Base-by-base conservation (phyloP, 2,888 invertebrate genomes). In the Trissolcus japonicus region DNA sequence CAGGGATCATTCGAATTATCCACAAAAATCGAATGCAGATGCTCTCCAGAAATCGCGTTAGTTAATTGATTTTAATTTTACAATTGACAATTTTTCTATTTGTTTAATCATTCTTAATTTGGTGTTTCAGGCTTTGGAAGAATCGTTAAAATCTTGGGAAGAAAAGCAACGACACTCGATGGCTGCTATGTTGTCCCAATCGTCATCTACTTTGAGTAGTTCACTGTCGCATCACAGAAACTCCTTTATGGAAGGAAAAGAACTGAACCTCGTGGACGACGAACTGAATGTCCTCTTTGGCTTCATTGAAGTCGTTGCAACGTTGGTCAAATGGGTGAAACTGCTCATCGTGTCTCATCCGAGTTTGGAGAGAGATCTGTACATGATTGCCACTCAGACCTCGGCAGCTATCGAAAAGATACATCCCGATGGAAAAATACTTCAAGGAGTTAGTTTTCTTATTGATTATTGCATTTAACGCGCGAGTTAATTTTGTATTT, bases 1-100 rank as follows among this genome's bases (percentile, higher is more conserved):
- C 99, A 0, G 98, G 98, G 43, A 96, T 97, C 87, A 97, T 99
- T 81, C 92, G 97, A 67, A 98, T 99, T 81, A 94, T 97, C 82
- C 98, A 98, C 90, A 98, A 98, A 90, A 98, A 98, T 90, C 92
- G 98, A 63, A 97, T 98, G 87, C 98, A 98, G 91, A 97, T 99
- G 96, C 91, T 99, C 21, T 96, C 96, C 86, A 91, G 98, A 74
- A 98, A 98, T 87, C 92, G 97, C 82, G 93, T 93, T 85, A 87
- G 89, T 57, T 16, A 21, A 14, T 35, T 25, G 25, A 11, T 14
- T 43, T 43, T 3, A 43, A 43, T 43, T n/a, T 43, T 43, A 43
- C 3, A 43, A 43, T 13, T 46, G 4, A 14, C 11, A n/a, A 16
- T 1, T 46, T 46, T 46, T 46, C 7, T 35, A 11, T 35, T 35